Evolutionary conservation across 2,888 invertebrate genomes (phyloP), one percentile per base, ranked within the genome.

Genomic region (Seira ritae): DNA sequence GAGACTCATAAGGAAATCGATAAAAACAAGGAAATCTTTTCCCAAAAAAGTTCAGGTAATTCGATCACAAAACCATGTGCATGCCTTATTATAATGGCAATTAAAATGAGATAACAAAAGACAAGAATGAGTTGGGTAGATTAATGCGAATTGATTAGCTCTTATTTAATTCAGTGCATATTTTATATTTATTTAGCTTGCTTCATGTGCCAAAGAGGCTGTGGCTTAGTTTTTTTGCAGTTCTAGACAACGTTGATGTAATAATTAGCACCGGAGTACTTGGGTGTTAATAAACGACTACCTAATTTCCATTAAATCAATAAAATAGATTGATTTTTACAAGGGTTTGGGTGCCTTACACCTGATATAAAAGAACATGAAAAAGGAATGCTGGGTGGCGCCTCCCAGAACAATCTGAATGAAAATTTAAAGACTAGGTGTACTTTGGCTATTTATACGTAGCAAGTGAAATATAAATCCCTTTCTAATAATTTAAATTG

Each of bases 291-390:
- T 73, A 72, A 72, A 31, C 20, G 3, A 22, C 19, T 22, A 46
- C 50, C 19, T 3, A 50, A 62, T 62, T 62, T 62, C 37, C 23
- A 46, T 15, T 31, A 50, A 70, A 15, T 20, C 70, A 70, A 3
- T 55, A 50, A 8, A 8, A 50, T 50, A 15, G 12, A 12, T n/a
- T 50, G 50, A 73, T 73, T 65, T 60, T 46, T 68, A 46, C 19
- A 20, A 4, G 23, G 55, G 23, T 60, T 60, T 62, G 60, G 8
- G 1, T 31, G 60, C 19, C 72, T 60, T 60, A 12, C 50, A 31
- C 19, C 17, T 72, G 6, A 42, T 69, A 37, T n/a, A 31, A 23
- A 50, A 50, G 55, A 46, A 2, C 23, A 17, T 42, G 15, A 55
- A 71, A 71, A 46, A 46, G 15, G 20, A 24, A 60, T 1, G 22